Base-by-base conservation (phyloP, 1,140 invertebrate species). In the Nasonia giraulti region DNA sequence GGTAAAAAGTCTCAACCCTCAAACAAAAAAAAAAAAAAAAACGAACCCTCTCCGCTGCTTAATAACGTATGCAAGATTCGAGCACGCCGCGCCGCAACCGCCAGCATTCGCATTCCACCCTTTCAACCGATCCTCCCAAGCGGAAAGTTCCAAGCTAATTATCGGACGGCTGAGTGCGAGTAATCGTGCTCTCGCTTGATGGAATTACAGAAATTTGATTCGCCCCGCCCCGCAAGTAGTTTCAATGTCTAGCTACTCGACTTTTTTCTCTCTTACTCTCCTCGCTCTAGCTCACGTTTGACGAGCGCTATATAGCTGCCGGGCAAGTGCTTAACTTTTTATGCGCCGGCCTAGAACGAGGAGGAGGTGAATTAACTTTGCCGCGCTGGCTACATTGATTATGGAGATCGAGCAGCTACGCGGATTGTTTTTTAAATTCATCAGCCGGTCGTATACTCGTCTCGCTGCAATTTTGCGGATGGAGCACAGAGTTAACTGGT, bases 111-210 rank as follows among this genome's bases (percentile, higher is more conserved):
- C 55, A 20, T 20, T 20, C 6, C 40, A 62, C 6, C 55, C 68
- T 71, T 71, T 71, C 3, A 71, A 31, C 68, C 27, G n/a, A 23
- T 6, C 17, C 55, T 62, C 17, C 55, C 20, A 17, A 31, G 27
- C 27, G 68, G 68, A 71, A 71, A 71, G 68, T 71, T 71, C 27
- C 68, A 8, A 27, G 27, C 68, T 71, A 71, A 71, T 71, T 71
- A 71, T 71, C 27, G 31, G 8, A 7, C 68, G 68, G 7, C 68
- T 71, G 5, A 71, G 68, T 71, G 27, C 68, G 68, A 71, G 68
- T 71, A 31, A 71, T 71, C 68, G 27, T 4, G 68, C 68, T 27
- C 62, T n/a, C 23, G 27, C 68, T 71, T 71, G 27, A 71, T 71
- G 68, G 31, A 71, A 71, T 71, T 71, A 71, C 27, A 27, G 68